Conservation (phyloP, 2,113 vertebrate genomes). For the Istiophorus platypterus region DNA sequence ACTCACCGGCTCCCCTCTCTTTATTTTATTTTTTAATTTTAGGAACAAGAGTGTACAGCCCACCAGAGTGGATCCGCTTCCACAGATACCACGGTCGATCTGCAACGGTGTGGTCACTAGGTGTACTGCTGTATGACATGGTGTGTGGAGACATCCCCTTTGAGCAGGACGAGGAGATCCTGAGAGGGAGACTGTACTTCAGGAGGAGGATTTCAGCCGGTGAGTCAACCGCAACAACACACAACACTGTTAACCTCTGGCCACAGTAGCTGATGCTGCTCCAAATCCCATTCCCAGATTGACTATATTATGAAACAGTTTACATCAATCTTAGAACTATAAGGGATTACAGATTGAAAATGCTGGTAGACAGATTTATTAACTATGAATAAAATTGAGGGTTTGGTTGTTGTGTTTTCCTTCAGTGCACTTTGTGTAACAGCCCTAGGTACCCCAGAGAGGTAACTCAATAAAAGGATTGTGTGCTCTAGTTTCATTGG, state of each 20-base stretch:
- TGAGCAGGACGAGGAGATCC: constrained; percentile 97
- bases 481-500: constrained; percentile 17
- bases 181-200: constrained; percentile 92
- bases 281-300: neutral
- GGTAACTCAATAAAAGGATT: constrained; percentile 23
- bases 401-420: constrained; percentile 19
- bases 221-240: constrained; percentile 70
- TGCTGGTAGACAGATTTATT: constrained; percentile 15
- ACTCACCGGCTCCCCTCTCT: neutral
- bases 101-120: constrained; percentile 97
- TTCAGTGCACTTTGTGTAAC: constrained; percentile 27
- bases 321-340: constrained; percentile 17
- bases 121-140: constrained; percentile 97
- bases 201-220: constrained; percentile 93
- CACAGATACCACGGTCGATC: constrained; percentile 97
- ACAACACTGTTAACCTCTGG: constrained; percentile 70
- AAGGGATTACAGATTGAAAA: constrained; percentile 15
- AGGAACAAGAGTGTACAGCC: constrained; percentile 98
- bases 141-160: constrained; percentile 99
- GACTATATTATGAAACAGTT: neutral
- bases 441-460: neutral
- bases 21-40: neutral
- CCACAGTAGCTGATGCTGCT: constrained; percentile 42
- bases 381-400: neutral
- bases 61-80: constrained; percentile 97